Evolutionary conservation across 2,797 vertebrate genomes (phyloP).

Genomic region (Peromyscus attwateri): DNA sequence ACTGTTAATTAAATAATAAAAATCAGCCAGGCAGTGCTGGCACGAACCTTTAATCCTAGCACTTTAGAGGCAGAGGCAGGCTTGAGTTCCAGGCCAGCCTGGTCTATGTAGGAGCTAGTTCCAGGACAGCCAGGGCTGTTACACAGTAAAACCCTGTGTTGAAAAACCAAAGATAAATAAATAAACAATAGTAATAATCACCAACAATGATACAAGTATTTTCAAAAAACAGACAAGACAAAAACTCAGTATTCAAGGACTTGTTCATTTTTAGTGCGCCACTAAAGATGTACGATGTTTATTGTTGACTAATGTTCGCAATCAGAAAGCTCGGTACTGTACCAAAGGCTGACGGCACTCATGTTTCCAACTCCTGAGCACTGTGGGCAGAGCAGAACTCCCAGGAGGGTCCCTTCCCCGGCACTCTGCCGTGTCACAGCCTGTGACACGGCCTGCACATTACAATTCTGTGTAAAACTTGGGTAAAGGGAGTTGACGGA

Average conservation of each 20-base stretch:
- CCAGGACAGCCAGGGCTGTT: neutral
- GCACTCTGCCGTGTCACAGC: fast-evolving
- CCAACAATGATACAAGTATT: neutral
- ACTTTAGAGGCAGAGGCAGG: neutral
- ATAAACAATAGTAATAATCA: neutral
- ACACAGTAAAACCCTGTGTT: no score
- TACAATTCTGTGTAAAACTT: neutral
- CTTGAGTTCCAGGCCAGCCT: neutral
- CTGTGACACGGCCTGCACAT: fast-evolving
- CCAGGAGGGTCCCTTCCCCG: neutral
- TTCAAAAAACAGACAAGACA: neutral
- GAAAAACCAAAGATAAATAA: no score
- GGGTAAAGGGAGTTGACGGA: neutral
- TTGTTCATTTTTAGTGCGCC: neutral
- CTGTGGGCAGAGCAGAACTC: neutral
- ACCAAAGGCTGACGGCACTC: neutral
- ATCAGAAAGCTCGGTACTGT: neutral
- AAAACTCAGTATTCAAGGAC: neutral
- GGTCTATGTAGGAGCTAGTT: neutral
- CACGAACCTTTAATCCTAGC: neutral
- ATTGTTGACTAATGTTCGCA: neutral
- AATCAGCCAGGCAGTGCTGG: neutral
- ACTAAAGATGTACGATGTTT: neutral
- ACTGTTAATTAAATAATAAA: neutral
- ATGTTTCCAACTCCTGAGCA: neutral